phyloP scores from a whole-genome alignment of 2,888 invertebrate species.

The Cantharis nigra region DNA sequence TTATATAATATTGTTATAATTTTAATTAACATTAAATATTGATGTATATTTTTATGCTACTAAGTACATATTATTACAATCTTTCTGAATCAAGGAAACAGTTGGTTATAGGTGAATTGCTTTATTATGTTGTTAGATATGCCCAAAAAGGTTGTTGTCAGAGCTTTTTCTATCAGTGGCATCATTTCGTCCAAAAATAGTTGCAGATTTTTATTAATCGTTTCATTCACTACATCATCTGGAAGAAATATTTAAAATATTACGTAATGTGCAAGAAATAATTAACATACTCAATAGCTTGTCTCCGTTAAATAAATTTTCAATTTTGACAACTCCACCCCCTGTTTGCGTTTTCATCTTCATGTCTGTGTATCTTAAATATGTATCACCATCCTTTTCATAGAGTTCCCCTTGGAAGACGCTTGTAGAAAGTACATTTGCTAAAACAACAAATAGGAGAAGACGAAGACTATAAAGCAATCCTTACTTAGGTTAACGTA shows the following conservation, averaged over 20 bases:
- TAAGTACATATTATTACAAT: neutral
- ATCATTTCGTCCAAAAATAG: conserved; percentile 59
- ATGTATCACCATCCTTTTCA: conserved; percentile 53
- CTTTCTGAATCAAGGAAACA: conserved; percentile 55
- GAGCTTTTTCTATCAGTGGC: conserved; percentile 59
- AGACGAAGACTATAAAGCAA: neutral
- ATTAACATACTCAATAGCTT: conserved; percentile 55
- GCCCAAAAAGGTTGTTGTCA: conserved; percentile 55
- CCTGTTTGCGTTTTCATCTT: conserved; percentile 57
- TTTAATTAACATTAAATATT: neutral
- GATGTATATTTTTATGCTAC: neutral
- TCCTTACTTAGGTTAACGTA: conserved; percentile 60
- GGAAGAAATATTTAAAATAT: conserved; percentile 29
- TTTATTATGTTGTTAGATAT: conserved; percentile 59
- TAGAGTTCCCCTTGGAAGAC: conserved; percentile 45
- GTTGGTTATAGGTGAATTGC: conserved; percentile 57
- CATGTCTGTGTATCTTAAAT: conserved; percentile 55
- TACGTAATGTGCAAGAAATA: too few relatives aligned
- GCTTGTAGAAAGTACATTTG: conserved; percentile 43
- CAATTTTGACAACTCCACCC: conserved; percentile 56
- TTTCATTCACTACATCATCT: conserved; percentile 60
- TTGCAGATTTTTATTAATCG: conserved; percentile 62
- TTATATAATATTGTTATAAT: neutral
- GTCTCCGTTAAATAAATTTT: conserved; percentile 62
- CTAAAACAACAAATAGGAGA: conserved; percentile 35